Conservation (phyloP, 2,113 vertebrate species). For the Gobius niger region DNA sequence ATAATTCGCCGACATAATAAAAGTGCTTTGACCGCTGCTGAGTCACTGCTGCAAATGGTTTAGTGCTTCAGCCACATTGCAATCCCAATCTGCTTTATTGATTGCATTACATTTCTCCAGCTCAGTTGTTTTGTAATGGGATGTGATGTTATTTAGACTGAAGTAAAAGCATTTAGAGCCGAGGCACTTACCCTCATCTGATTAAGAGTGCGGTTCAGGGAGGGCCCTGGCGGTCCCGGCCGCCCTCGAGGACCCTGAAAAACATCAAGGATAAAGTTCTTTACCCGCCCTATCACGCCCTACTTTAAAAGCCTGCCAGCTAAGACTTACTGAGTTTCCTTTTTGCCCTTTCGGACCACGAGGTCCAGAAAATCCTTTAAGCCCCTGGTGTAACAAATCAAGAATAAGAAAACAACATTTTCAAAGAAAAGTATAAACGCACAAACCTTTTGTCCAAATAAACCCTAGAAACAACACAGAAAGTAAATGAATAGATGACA, state of each 20-base stretch:
- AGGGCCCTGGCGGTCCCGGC: conserved; percentile 71
- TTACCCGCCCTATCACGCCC: background rate
- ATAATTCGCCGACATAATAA: no score
- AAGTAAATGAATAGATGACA: conserved; percentile 4
- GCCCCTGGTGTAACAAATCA: conserved; percentile 66
- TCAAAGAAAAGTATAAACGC: background rate
- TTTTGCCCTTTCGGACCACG: conserved; percentile 63
- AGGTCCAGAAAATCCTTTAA: conserved; percentile 76
- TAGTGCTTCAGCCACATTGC: no score
- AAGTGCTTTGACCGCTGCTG: no score
- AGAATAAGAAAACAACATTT: conserved; percentile 1
- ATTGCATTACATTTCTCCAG: background rate
- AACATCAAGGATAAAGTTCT: conserved; percentile 5
- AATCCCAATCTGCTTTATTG: background rate
- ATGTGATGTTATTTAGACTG: background rate
- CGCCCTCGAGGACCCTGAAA: conserved; percentile 75
- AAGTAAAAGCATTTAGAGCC: background rate
- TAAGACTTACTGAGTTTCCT: conserved; percentile 72
- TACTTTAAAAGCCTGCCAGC: background rate
- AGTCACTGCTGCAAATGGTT: no score
- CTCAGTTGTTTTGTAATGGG: background rate
- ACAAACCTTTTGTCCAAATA: conserved; percentile 79
- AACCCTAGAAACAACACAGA: conserved; percentile 70
- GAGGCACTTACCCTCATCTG: conserved; percentile 69
- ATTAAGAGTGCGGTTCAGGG: conserved; percentile 64